Conservation (phyloP, 1,140 invertebrate genomes). For the Drosophila sp. region DNA sequence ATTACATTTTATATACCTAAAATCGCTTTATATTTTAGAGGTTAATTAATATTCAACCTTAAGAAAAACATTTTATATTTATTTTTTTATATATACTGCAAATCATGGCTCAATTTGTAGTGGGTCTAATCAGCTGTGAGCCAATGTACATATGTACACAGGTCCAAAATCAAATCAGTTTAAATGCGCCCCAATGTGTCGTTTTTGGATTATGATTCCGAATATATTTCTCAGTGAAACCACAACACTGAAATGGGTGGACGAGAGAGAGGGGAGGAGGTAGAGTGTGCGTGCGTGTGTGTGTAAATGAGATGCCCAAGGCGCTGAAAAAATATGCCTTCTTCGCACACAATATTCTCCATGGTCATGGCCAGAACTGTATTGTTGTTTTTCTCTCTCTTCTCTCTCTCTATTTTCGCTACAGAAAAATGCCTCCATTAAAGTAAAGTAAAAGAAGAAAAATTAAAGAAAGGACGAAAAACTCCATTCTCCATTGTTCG, state of each 20-base stretch:
- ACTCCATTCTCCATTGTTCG: conserved; percentile 53
- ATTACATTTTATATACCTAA: too few species aligned
- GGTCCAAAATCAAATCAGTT: conserved; percentile 76
- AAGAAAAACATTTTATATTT: too few species aligned
- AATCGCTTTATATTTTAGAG: too few species aligned
- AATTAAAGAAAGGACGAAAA: conserved; percentile 27
- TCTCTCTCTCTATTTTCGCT: conserved; percentile 22
- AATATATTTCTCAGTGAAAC: conserved; percentile 41
- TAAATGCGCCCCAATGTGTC: conserved; percentile 81
- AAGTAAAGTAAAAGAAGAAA: conserved; percentile 28
- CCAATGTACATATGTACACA: conserved; percentile 20
- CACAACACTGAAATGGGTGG: conserved; percentile 9
- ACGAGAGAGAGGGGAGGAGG: neutral
- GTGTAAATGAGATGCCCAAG: conserved; percentile 43
- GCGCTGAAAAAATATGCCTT: conserved; percentile 43
- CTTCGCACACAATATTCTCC: conserved; percentile 51
- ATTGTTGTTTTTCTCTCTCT: conserved; percentile 17
- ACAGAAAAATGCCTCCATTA: conserved; percentile 25
- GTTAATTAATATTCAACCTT: too few species aligned
- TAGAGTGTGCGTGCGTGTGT: conserved; percentile 15
- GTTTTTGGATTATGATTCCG: conserved; percentile 73
- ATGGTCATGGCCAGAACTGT: conserved; percentile 33
- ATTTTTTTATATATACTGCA: too few species aligned
- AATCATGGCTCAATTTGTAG: too few species aligned
- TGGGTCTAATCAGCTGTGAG: too few species aligned